Base-by-base conservation (phyloP, 2,888 invertebrate species). In the Nomada fucata region DNA sequence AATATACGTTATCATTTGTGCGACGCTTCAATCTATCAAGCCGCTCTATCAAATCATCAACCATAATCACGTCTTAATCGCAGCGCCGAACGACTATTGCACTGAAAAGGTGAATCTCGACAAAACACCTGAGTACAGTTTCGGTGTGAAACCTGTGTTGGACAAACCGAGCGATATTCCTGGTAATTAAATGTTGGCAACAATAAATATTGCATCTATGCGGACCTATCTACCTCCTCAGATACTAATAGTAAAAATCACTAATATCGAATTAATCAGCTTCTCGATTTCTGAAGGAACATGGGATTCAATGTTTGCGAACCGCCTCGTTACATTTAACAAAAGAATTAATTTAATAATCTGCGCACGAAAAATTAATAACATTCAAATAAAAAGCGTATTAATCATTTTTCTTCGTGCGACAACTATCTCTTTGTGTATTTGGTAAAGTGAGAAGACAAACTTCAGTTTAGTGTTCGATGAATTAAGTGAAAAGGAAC, bases 101-200 rank as follows among this genome's bases (percentile, higher is more conserved):
- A 94, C 95, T 36, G 95, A 95, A 93, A 94, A 95, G 87, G 92
- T 94, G 18, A 94, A 94, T 74, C 91, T 95, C 87, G 94, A 95
- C 91, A 92, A 94, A 84, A 92, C 95, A 36, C 95, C 95, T 50
- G 94, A 94, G 72, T 96, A 94, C 91, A 95, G 95, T 72, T 95
- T 97, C 83, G 95, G 95, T 53, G 93, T 95, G 50, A 96, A 95
- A 90, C 94, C 94, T n/a, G 93, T 94, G 53, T 87, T 93, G 67
- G 94, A 94, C 3, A 95, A 95, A 88, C 94, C 94, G 3, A 95
- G 93, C 64, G 94, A 95, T 75, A 95, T 95, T 63, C 95, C 95
- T 91, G 95, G 95, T 95, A 92, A 90, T 85, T 90, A 85, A 84
- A 53, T 47, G 53, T 18, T 26, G 7, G 23, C 26, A 50, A 65